phyloP scores from a whole-genome alignment of 2,113 vertebrate genomes.

The Romanogobio albipinnatus region DNA sequence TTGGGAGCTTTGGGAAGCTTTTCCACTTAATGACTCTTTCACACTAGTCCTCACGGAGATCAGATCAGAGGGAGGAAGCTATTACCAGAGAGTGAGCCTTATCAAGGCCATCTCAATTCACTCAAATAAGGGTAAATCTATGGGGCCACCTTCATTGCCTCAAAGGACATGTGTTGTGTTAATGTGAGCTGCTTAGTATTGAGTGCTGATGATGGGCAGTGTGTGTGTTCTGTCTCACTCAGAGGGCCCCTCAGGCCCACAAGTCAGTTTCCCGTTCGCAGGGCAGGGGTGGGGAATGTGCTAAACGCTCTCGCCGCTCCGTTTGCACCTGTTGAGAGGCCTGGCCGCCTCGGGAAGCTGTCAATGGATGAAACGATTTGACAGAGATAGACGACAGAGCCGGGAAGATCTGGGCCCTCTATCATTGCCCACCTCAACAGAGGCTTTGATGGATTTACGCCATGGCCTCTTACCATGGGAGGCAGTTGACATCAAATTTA shows the following conservation, averaged over 20 bases:
- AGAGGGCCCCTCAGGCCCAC: not conserved
- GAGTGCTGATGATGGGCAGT: constrained; percentile 29
- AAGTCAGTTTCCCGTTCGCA: not conserved
- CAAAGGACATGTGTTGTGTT: constrained; percentile 29
- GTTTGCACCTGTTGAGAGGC: constrained; percentile 21
- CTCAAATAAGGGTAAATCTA: constrained; percentile 31
- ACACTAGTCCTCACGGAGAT: constrained; percentile 47
- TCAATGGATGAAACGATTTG: constrained; percentile 37
- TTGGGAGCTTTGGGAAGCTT: constrained; percentile 45
- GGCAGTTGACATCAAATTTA: constrained; percentile 49
- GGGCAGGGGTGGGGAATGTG: constrained; percentile 6
- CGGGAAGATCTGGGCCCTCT: constrained; percentile 18
- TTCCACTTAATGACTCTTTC: constrained; percentile 51
- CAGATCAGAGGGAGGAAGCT: constrained; percentile 42
- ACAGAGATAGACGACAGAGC: constrained; percentile 48
- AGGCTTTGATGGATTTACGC: constrained; percentile 50
- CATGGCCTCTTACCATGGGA: constrained; percentile 31
- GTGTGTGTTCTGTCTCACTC: constrained; percentile 7
- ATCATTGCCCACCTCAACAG: constrained; percentile 47
- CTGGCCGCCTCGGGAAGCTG: constrained; percentile 31
- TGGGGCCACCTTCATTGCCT: constrained; percentile 10
- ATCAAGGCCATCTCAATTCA: constrained; percentile 48
- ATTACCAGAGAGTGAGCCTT: constrained; percentile 47
- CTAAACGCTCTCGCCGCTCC: constrained; percentile 17
- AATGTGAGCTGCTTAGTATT: constrained; percentile 29